Evolutionary conservation across 1,140 invertebrate species (phyloP).

Genomic region (Pachypeltis micranthus): DNA sequence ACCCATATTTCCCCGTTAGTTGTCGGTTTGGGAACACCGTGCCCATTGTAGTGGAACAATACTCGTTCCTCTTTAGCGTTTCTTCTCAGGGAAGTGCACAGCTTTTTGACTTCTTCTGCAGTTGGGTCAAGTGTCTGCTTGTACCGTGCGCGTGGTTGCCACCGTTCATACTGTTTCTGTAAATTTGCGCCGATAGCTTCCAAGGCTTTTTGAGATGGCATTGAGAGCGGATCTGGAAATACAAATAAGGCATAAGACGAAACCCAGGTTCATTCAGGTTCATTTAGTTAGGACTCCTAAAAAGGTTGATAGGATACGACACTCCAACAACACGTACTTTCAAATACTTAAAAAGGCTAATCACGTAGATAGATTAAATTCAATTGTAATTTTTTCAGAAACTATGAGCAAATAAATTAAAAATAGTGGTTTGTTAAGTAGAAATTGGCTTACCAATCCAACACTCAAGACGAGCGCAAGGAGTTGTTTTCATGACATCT

Average conservation of each 20-base stretch:
- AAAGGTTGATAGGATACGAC: no score
- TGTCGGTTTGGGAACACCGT: constrained; percentile 96
- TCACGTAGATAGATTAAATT: no score
- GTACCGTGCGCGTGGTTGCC: constrained; percentile 93
- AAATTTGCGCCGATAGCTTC: constrained; percentile 84
- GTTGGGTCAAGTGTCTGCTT: constrained; percentile 96
- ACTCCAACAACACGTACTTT: no score
- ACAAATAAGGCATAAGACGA: no score
- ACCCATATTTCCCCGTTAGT: constrained; percentile 99
- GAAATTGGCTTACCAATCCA: constrained; percentile 70
- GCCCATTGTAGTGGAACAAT: constrained; percentile 98
- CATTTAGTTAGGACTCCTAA: no score
- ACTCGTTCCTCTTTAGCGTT: constrained; percentile 99
- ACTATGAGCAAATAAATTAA: no score
- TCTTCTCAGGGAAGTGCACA: constrained; percentile 85
- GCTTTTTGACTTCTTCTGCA: constrained; percentile 93
- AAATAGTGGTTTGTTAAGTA: no score
- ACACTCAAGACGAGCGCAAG: constrained; percentile 88
- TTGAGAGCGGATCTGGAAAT: constrained; percentile 59
- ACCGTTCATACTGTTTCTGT: constrained; percentile 93
- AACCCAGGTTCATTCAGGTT: no score
- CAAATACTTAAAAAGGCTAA: no score
- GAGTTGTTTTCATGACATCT: constrained; percentile 92
- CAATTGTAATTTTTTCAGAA: no score
- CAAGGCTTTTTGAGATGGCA: constrained; percentile 85